Conservation (phyloP, 2,113 vertebrate genomes). For the Callorhinus ursinus region DNA sequence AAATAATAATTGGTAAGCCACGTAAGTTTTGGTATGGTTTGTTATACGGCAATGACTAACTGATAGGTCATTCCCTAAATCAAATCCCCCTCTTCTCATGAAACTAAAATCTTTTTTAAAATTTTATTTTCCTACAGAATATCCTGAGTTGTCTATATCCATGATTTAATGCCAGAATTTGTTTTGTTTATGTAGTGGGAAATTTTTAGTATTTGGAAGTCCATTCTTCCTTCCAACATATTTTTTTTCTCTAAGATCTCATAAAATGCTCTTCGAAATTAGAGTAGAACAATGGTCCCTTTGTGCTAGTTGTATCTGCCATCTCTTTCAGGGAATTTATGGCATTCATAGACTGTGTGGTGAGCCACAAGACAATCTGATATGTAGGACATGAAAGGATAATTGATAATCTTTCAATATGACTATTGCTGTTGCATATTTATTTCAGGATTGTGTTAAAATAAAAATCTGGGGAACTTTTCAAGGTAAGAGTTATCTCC, state of each 20-base stretch:
- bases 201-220: background rate
- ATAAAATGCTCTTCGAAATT: background rate
- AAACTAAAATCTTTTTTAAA: background rate
- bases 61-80: background rate
- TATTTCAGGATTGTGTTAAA: background rate
- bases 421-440: background rate
- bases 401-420: background rate
- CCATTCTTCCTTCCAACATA: background rate
- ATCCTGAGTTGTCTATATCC: background rate
- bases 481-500: background rate
- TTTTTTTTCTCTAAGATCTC: background rate
- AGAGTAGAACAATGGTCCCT: background rate
- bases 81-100: background rate
- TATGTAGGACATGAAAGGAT: background rate
- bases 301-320: background rate
- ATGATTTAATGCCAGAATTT: background rate
- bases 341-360: background rate
- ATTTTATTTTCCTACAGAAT: background rate
- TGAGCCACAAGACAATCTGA: background rate
- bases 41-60: background rate
- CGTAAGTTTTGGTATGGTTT: background rate
- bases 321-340: background rate
- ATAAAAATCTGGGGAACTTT: background rate
- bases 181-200: background rate
- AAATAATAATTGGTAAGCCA: background rate